Evolutionary conservation across 1,140 invertebrate species (phyloP).

Genomic region (Aphaenogaster rudis): DNA sequence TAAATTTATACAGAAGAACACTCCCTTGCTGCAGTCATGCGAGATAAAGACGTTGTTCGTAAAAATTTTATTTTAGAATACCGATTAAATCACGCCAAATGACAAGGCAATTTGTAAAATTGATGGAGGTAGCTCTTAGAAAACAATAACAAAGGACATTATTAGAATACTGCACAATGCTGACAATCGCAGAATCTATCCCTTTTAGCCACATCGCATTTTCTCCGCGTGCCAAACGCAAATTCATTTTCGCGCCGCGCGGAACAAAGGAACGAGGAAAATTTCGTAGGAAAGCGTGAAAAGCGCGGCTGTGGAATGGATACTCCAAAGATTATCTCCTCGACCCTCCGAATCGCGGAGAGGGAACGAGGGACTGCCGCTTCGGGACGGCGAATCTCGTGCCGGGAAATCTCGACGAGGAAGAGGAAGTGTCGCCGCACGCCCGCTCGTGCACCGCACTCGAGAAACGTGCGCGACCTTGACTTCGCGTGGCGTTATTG

Average conservation of each 20-base stretch:
- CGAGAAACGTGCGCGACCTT: slow-evolving; percentile 73
- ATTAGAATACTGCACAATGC: not conserved
- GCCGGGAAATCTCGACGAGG: not conserved
- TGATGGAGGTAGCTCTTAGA: not conserved
- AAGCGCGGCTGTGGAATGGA: not conserved
- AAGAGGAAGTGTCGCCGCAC: not conserved
- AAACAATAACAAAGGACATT: not conserved
- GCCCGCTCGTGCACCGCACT: slow-evolving; percentile 62
- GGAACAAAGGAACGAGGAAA: not conserved
- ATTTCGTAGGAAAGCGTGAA: not conserved
- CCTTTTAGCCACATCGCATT: not conserved
- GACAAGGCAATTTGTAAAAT: not conserved
- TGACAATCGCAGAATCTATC: not conserved
- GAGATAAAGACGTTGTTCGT: not conserved
- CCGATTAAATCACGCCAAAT: not conserved
- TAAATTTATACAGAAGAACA: not conserved
- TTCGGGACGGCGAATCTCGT: no score
- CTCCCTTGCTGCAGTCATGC: not conserved
- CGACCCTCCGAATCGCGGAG: not conserved
- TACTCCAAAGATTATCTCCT: not conserved
- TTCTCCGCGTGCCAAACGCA: not conserved
- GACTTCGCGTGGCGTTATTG: slow-evolving; percentile 64
- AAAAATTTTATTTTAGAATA: not conserved
- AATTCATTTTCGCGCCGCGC: not conserved
- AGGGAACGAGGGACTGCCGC: not conserved